Evolutionary conservation across 2,113 vertebrate species (phyloP).

Genomic region (Anser cygnoides): DNA sequence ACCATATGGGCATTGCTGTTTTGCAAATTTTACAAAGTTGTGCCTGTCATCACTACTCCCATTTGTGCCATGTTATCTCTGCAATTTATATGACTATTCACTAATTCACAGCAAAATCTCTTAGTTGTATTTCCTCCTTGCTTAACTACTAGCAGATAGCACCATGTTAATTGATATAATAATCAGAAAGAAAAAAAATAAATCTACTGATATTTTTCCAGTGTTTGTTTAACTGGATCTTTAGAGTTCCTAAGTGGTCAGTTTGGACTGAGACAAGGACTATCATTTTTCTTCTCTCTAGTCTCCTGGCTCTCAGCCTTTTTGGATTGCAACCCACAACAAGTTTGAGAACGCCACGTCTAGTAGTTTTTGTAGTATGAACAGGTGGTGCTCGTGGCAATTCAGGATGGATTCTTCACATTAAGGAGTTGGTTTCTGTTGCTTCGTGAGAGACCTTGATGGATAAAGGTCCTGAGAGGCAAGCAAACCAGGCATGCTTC

Average conservation of each 20-base stretch:
- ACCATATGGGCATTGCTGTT: background rate
- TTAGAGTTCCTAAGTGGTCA: background rate
- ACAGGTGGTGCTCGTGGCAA: background rate
- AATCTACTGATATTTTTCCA: background rate
- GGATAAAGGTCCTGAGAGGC: constrained; percentile 3
- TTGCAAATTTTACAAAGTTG: background rate
- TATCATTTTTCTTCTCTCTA: background rate
- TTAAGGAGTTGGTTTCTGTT: background rate
- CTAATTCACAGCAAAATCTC: background rate
- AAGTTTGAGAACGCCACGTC: background rate
- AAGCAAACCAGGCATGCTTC: background rate
- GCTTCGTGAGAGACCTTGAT: background rate
- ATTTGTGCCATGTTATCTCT: background rate
- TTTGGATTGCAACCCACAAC: background rate
- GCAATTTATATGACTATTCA: background rate
- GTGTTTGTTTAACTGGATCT: background rate
- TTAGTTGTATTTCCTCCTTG: background rate
- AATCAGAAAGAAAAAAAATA: background rate
- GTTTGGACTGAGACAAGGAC: background rate
- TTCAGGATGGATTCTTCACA: constrained; percentile 1
- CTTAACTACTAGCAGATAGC: background rate
- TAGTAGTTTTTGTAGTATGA: background rate
- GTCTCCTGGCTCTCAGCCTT: background rate
- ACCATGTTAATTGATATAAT: background rate
- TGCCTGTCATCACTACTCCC: background rate